Base-by-base conservation (phyloP, 2,888 invertebrate genomes). In the Dryadula phaetusa region DNA sequence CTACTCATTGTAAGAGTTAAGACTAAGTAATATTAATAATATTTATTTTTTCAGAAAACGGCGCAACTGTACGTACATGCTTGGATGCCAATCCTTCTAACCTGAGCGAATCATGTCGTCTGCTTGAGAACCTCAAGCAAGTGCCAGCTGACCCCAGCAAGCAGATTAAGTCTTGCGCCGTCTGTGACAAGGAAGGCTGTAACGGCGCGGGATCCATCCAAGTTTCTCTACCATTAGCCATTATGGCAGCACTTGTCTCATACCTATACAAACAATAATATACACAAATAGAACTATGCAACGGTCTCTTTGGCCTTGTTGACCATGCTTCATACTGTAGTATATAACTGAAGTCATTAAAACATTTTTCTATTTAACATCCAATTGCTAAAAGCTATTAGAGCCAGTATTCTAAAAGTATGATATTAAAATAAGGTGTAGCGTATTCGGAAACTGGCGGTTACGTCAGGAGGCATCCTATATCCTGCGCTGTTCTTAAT, bases 161-260 rank as follows among this genome's bases (percentile, higher is more conserved):
- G 75, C 81, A 75, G 69, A 79, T 92, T 74, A 85, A 82, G 66
- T 73, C 80, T 72, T 92, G 92, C 85, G 79, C 79, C 66, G 84
- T 91, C 47, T 94, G 94, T 77, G 86, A 91, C 76, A 88, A 85
- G 69, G 94, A 94, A 67, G 86, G 82, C 64, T 94, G 94, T 83
- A 94, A 94, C 74, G 86, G 85, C 28, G 90, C 90, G 63, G 84
- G 83, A 10, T 78, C 89, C n/a, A 72, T 85, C 25, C 73, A 81
- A 7, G 80, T 85, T 66, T 90, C 91, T 5, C 70, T 88, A 62
- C 88, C 91, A 12, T 78, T 92, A 6, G 86, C 87, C 10, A 72
- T 82, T 42, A 54, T 87, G 40, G 83, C 88, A 2, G 78, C 87
- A 10, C 44, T 88, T 37, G 82, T 84, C 46, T 81, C 89, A 4